Base-by-base conservation (phyloP, 1,140 invertebrate genomes). In the Aculops lycopersici region DNA sequence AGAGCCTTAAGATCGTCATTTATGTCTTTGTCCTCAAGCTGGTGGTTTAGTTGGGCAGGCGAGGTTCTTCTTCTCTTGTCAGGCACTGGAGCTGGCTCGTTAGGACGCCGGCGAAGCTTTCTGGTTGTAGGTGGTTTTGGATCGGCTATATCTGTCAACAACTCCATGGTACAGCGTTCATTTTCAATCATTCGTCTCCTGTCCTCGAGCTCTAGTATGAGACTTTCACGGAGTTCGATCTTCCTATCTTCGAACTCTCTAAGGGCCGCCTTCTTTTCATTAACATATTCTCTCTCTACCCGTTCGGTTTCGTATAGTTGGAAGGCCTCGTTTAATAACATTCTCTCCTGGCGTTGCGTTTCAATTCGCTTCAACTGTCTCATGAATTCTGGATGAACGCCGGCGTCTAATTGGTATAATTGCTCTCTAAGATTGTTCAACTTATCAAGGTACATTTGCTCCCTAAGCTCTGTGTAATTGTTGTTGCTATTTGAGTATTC, bases 201-300 rank as follows among this genome's bases (percentile, higher is more conserved):
- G 45, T 92, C 84, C 53, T 90, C 83, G 54, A 90, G 71, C 53
- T 90, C 83, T 21, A 69, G 65, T 12, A 92, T 63, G 14, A 95
- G 54, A 58, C 71, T 81, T 54, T 90, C 83, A 51, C 73, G 70
- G 12, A 94, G 58, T 53, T 90, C 83, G 47, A 76, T 65, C 54
- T 84, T 84, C 53, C 90, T 88, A 48, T 92, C 81, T 41, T 92
- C 80, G 64, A 81, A 84, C 50, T 92, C 83, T 56, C 78, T 74
- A 1, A 65, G 69, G 2, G 80, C 74, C 19, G 72, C 69, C 56
- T 74, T 74, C 53, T 79, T 79, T 53, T 92, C 86, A 21, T 68
- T 65, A 44, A 73, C 61, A 52, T 76, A 90, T 49, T 90, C 83
- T 44, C 68, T 64, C 51, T 90, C 79, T 3, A 83, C 72, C 49